These are phyloP conservation scores for Ceraclea dissimilis DNA, from an alignment of 2,888 invertebrate species.

Conservation along the genomic window DNA sequence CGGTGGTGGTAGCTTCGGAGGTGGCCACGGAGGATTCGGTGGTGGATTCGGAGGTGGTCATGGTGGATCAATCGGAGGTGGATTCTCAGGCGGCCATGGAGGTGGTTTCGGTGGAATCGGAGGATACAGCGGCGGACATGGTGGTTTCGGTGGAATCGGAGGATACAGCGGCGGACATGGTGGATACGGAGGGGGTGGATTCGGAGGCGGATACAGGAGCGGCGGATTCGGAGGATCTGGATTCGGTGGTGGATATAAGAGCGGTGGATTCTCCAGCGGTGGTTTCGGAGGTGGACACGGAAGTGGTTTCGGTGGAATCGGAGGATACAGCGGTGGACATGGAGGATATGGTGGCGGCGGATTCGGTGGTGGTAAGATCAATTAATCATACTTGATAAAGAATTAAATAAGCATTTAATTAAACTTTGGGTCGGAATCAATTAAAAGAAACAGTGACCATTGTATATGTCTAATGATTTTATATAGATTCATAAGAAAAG, in stretches of 20 bases:
- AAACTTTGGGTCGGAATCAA: too few species aligned
- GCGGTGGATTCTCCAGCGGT: too few species aligned
- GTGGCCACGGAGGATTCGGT: constrained; percentile 10
- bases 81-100: constrained; percentile 1
- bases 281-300: too few species aligned
- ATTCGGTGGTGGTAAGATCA: constrained; percentile 6
- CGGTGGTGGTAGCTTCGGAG: constrained; percentile 12
- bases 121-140: constrained; percentile 10
- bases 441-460: too few species aligned
- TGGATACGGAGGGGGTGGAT: constrained; percentile 2
- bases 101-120: constrained; percentile 5
- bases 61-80: constrained; percentile 11
- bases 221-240: too few species aligned
- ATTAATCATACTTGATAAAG: too few species aligned
- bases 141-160: constrained; percentile 12
- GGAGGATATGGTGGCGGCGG: neutral
- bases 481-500: too few species aligned
- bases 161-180: neutral
- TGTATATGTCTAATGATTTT: too few species aligned
- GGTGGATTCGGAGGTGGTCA: constrained; percentile 7
- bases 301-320: too few species aligned
- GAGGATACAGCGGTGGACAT: neutral
- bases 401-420: too few species aligned
- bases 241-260: too few species aligned
- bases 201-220: neutral